Conservation (phyloP, 2,797 vertebrate genomes). For the Malacoctenus gilli region DNA sequence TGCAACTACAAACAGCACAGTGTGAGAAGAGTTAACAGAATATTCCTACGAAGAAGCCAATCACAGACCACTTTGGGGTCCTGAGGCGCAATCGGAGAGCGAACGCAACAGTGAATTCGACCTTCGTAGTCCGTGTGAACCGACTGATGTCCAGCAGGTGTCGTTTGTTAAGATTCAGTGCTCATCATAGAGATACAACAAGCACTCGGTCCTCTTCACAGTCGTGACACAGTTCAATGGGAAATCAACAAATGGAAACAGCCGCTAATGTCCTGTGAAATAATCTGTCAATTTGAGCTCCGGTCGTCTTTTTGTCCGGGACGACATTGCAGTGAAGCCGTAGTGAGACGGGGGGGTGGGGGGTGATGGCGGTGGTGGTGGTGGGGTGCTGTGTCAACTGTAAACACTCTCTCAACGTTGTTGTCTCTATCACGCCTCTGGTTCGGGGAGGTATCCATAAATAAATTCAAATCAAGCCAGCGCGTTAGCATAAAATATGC, state of each 20-base stretch:
- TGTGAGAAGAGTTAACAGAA: conserved; percentile 5
- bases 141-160: conserved; percentile 23
- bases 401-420: not conserved
- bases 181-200: conserved; percentile 11
- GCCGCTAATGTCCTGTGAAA: not conserved
- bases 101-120: conserved; percentile 31
- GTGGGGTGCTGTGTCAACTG: not conserved
- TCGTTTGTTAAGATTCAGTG: conserved; percentile 25
- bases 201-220: conserved; percentile 16
- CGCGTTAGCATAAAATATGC: not conserved
- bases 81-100: conserved; percentile 7
- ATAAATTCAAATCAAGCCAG: conserved; percentile 10
- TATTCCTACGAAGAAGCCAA: conserved; percentile 18
- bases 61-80: conserved; percentile 16
- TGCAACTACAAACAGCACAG: conserved; percentile 4
- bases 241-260: conserved; percentile 18
- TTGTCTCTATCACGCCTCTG: not conserved
- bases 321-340: too few species aligned
- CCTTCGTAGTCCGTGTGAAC: conserved; percentile 26
- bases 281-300: not conserved
- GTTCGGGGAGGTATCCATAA: conserved; percentile 11
- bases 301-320: too few species aligned
- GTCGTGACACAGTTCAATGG: conserved; percentile 14
- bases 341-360: too few species aligned
- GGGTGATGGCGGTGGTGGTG: not conserved